These are phyloP conservation scores for Oncorhynchus gorbuscha DNA, from an alignment of 2,113 vertebrate species.

Conservation along the genomic window DNA sequence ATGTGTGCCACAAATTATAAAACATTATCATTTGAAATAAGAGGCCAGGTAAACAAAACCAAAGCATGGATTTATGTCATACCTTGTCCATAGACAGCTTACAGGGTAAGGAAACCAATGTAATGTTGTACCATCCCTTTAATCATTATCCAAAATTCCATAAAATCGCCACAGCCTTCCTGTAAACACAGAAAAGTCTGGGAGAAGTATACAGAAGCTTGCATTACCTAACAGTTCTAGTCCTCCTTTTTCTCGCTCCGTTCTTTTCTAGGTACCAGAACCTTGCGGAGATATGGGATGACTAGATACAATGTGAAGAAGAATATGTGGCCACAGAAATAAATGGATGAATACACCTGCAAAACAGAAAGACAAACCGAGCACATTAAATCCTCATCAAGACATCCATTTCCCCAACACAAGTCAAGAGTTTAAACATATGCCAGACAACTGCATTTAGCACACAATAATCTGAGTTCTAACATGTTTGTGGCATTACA, in stretches of 20 bases:
- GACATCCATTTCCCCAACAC: background rate
- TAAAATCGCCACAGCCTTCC: too few species aligned
- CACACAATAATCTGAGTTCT: too few species aligned
- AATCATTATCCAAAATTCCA: background rate
- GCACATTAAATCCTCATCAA: background rate
- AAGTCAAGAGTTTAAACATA: background rate
- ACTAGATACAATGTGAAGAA: conserved; percentile 79
- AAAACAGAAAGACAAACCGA: conserved; percentile 23
- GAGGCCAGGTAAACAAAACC: too few species aligned
- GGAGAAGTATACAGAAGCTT: background rate
- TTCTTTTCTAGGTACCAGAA: conserved; percentile 83
- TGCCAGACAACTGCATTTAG: background rate
- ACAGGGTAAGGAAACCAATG: too few species aligned
- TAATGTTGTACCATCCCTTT: too few species aligned
- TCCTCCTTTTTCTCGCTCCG: conserved; percentile 57
- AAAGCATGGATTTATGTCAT: too few species aligned
- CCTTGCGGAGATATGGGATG: conserved; percentile 84
- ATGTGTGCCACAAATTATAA: too few species aligned
- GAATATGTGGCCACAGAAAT: conserved; percentile 88
- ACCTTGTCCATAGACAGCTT: too few species aligned
- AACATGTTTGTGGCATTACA: too few species aligned
- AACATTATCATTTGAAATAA: too few species aligned
- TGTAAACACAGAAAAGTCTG: too few species aligned
- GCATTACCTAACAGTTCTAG: conserved; percentile 55
- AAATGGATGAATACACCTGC: conserved; percentile 91